Base-by-base conservation (phyloP, 92 coral and sea anemone genomes). In the Siderastrea radians region DNA sequence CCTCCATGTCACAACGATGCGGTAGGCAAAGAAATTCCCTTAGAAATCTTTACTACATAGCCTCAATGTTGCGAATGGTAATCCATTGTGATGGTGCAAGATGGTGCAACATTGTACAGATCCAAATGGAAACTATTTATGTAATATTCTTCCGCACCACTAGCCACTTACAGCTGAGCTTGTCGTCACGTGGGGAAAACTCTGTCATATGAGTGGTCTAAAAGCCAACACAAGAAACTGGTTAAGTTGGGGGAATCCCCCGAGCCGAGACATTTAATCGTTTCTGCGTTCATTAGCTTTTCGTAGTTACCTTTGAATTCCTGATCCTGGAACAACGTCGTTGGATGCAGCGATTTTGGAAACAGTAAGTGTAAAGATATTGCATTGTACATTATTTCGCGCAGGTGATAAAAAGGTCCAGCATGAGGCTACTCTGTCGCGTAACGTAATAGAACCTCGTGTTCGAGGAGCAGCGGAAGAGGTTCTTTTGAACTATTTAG, bases 201-300 rank as follows among this genome's bases (percentile, higher is more conserved):
- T 55, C 14, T 1, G 61, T 13, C 47, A 74, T 49, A 12, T 79
- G 38, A 66, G 65, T 51, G 73, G 84, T 43, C 11, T 5, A 49
- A 13, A 17, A 4, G 54, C 38, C 38, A 26, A 26, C 38, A 26
- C 38, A 26, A 26, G 38, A 26, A 26, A 26, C 1, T 6, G 9
- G 59, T 7, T 8, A 50, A 6, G 43, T 19, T 11, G 44, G 84
- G 84, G 84, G 84, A 80, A 80, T 80, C 84, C 84, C 84, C 75
- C n/a, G 13, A 26, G 51, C 9, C 5, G 4, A n/a, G 51, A 7
- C 77, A 6, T 73, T n/a, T 17, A 50, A 50, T 45, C 2, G 7
- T 6, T 50, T 50, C 3, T 1, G 15, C 62, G 77, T 49, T n/a
- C 1, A 3, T 2, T 3, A 15, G 1, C 0, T 16, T 6, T n/a